Evolutionary conservation across 2,888 invertebrate species (phyloP), one percentile per base, ranked within the genome.

Genomic region (Steinernema hermaphroditum): DNA sequence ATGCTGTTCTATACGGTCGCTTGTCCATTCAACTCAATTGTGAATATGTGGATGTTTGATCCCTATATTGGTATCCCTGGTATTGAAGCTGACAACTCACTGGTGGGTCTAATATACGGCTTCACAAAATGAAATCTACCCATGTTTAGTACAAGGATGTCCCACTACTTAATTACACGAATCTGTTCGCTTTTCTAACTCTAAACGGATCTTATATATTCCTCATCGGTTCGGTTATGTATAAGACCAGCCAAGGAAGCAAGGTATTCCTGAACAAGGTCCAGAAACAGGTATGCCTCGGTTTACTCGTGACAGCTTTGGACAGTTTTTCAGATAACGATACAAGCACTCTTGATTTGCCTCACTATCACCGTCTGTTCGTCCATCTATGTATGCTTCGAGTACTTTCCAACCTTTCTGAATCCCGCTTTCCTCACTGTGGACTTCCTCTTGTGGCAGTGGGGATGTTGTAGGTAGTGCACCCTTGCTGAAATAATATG

Each of bases 41-140:
- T 24, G 4, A 69, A 41, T 16, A 62, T 62, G 62, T 62, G 62
- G 62, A 62, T 32, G 32, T 4, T 62, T 12, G 62, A 62, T 14
- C 62, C 62, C 1, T 62, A 62, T 62, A 2, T 62, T 19, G 62
- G 32, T 16, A 62, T 62, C 27, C 32, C 62, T 29, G 62, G 62
- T 1, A 29, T 62, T 9, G 2, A 62, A 6, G 62, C 62, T 12
- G 62, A 62, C 32, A 24, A 12, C 16, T 16, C 69, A 4, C 27
- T 16, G 41, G 69, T 69, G 41, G 19, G 27, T 8, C 32, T 41
- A 34, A 6, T 29, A 12, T 16, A 4, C 41, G 8, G 41, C 34
- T 1, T 9, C 9, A 8, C 12, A 6, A 27, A 2, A 8, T 4
- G 27, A 12, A 22, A 22, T 62, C 2, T 19, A 1, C 4, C 41